A percentile compares a stretch with the other conserved stretches of the same genome.
phyloP scores from a whole-genome alignment of 1,140 invertebrate species.

The Drosophila tropicalis region DNA sequence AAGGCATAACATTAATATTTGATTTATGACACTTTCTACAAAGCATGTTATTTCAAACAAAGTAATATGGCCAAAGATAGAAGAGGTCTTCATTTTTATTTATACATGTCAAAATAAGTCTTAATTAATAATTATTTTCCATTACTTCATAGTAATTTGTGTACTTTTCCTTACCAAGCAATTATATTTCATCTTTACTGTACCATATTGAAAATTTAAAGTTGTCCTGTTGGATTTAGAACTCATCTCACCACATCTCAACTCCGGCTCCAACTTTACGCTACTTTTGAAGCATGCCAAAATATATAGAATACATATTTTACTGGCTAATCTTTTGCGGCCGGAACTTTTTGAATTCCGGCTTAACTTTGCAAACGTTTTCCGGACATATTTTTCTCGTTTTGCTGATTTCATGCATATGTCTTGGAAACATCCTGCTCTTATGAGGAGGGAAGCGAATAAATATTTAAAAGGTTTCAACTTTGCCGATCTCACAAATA shows the following conservation, averaged over 20 bases:
- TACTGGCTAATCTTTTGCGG: conserved; percentile 68
- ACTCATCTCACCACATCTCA: conserved; percentile 39
- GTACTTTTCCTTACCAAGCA: not conserved
- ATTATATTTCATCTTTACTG: conserved; percentile 33
- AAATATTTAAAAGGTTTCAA: conserved; percentile 11
- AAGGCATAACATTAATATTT: no score
- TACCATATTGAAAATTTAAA: conserved; percentile 28
- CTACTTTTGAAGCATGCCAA: conserved; percentile 55
- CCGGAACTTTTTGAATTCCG: conserved; percentile 63
- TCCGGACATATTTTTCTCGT: conserved; percentile 32
- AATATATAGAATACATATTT: conserved; percentile 60
- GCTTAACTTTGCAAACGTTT: conserved; percentile 70
- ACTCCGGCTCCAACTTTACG: not conserved
- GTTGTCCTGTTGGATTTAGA: conserved; percentile 36
- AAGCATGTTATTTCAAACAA: no score
- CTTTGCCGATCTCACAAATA: conserved; percentile 18
- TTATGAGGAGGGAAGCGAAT: not conserved
- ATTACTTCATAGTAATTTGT: no score
- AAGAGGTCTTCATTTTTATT: no score
- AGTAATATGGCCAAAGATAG: no score
- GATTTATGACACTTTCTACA: no score
- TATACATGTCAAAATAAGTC: no score
- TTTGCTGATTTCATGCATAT: conserved; percentile 50
- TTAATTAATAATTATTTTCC: no score
- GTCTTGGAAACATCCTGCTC: conserved; percentile 51